A percentile compares a stretch with the other conserved stretches of the same genome.
These are phyloP conservation scores for Drosophila bocqueti DNA, from an alignment of 1,140 invertebrate genomes.

Conservation along the genomic window DNA sequence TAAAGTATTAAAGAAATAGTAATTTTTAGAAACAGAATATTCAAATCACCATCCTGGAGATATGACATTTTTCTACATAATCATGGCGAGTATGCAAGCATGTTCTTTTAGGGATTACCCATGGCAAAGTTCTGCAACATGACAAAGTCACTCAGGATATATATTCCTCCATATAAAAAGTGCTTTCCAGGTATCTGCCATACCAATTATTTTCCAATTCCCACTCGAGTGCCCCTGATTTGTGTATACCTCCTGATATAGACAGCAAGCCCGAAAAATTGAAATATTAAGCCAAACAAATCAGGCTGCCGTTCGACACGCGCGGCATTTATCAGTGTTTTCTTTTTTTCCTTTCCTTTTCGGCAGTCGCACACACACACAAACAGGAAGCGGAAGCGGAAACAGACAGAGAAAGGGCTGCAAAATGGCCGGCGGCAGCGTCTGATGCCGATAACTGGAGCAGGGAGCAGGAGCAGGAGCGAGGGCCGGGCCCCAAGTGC, in stretches of 20 bases:
- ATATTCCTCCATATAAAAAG: not conserved
- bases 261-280: conserved; percentile 51
- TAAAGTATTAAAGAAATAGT: no score
- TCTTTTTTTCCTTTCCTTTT: not conserved
- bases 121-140: not conserved
- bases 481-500: conserved; percentile 8
- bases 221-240: conserved; percentile 31
- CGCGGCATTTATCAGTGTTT: conserved; percentile 61
- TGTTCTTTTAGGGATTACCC: not conserved
- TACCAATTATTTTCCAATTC: not conserved
- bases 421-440: conserved; percentile 34
- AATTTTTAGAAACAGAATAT: not conserved
- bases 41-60: no score
- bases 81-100: not conserved
- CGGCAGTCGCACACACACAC: conserved; percentile 2
- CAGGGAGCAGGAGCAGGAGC: not conserved
- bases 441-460: conserved; percentile 27
- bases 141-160: not conserved
- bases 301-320: conserved; percentile 70
- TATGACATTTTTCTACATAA: not conserved
- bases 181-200: not conserved
- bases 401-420: conserved; percentile 66
- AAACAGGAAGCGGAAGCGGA: conserved; percentile 59
- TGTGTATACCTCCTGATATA: not conserved
- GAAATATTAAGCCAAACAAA: conserved; percentile 79